These are phyloP conservation scores for Alviniconcha marisindica DNA, from an alignment of 1,140 invertebrate species.

Conservation along the genomic window DNA sequence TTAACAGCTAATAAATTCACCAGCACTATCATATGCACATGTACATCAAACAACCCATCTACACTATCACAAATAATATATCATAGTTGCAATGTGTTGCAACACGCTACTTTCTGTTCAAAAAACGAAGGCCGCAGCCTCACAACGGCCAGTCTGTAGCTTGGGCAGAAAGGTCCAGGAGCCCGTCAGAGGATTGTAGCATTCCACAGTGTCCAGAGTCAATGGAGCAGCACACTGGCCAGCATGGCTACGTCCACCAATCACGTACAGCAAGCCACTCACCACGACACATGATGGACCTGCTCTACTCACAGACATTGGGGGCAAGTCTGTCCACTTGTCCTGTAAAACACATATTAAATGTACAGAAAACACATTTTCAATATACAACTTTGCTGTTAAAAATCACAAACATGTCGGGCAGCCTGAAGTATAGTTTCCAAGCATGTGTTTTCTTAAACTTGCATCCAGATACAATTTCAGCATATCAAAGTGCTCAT, in stretches of 20 bases:
- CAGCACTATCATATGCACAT: neutral
- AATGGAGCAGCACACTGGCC: conserved; percentile 71
- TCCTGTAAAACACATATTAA: conserved; percentile 81
- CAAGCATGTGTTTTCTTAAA: too few species aligned
- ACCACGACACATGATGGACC: conserved; percentile 90
- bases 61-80: too few species aligned
- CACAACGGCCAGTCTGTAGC: conserved; percentile 87
- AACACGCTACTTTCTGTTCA: conserved; percentile 52
- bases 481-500: too few species aligned
- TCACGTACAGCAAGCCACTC: conserved; percentile 87
- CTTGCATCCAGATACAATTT: too few species aligned
- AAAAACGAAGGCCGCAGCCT: conserved; percentile 86
- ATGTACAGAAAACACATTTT: neutral
- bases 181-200: conserved; percentile 86
- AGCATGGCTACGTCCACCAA: conserved; percentile 81
- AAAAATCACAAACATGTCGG: too few species aligned
- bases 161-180: conserved; percentile 85
- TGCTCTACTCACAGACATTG: conserved; percentile 85
- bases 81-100: neutral
- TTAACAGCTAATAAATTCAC: neutral
- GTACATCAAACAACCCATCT: neutral
- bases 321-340: conserved; percentile 86
- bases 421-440: too few species aligned
- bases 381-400: too few species aligned
- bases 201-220: conserved; percentile 87